Conservation (phyloP, 1,140 invertebrate genomes). For the Drosophila mojavensis region DNA sequence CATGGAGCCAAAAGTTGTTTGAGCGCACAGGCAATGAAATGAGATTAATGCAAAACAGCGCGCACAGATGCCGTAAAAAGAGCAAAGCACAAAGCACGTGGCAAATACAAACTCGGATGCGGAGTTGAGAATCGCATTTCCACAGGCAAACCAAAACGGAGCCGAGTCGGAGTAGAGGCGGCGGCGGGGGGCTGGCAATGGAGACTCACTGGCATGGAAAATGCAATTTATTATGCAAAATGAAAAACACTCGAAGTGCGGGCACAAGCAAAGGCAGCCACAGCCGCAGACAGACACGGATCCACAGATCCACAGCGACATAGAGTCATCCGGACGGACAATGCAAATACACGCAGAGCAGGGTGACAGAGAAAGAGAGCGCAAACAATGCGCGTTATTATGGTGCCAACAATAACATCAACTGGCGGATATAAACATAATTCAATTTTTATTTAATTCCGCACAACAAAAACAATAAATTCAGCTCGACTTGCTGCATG, state of each 20-base stretch:
- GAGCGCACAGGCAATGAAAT: constrained; percentile 68
- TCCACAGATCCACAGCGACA: constrained; percentile 21
- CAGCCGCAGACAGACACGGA: not conserved
- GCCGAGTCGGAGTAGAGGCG: not conserved
- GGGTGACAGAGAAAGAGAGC: constrained; percentile 1
- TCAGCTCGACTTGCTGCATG: constrained; percentile 60
- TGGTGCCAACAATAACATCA: constrained; percentile 76
- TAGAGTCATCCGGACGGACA: constrained; percentile 18
- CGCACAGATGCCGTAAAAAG: constrained; percentile 62
- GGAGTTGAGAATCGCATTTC: constrained; percentile 40
- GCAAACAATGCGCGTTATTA: constrained; percentile 73
- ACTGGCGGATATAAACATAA: constrained; percentile 79
- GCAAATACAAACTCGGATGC: constrained; percentile 54
- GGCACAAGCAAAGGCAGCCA: constrained; percentile 1
- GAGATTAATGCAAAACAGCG: constrained; percentile 78
- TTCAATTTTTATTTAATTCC: constrained; percentile 82
- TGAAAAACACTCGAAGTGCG: constrained; percentile 65
- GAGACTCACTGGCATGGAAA: constrained; percentile 75
- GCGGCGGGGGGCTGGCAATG: constrained; percentile 6
- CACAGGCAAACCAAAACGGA: not conserved
- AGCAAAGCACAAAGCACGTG: constrained; percentile 61
- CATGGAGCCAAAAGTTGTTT: constrained; percentile 13
- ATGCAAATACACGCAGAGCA: constrained; percentile 16
- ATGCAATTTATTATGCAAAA: constrained; percentile 83
- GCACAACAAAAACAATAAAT: constrained; percentile 80